Percentiles rank a stretch among this genome's conserved stretches.
Evolutionary conservation across 2,888 invertebrate species (phyloP).

Genomic region (Leptinotarsa juncta): DNA sequence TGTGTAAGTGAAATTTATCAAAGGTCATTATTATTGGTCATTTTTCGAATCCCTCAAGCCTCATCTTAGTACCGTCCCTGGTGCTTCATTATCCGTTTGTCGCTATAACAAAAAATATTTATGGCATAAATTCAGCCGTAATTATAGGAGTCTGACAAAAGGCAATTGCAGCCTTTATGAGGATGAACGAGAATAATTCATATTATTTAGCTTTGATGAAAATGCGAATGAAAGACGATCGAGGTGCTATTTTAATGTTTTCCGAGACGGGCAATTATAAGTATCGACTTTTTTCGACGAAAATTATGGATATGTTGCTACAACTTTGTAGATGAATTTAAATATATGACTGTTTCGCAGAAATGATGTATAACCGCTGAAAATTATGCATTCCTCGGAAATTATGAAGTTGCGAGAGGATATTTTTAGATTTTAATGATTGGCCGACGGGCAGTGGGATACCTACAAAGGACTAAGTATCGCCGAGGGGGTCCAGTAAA

Average conservation of each 20-base stretch:
- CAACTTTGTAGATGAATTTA: conserved; percentile 18
- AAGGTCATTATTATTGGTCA: too few relatives aligned
- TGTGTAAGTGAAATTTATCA: too few relatives aligned
- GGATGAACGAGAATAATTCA: conserved; percentile 31
- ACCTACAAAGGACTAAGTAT: neutral
- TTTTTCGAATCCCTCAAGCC: neutral
- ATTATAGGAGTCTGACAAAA: conserved; percentile 29
- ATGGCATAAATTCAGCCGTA: conserved; percentile 26
- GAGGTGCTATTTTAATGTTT: conserved; percentile 27
- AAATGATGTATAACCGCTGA: conserved; percentile 3
- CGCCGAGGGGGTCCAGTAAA: neutral
- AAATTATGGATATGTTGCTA: conserved; percentile 16
- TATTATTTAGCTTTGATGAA: conserved; percentile 33
- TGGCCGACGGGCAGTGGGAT: neutral
- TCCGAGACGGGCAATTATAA: conserved; percentile 11
- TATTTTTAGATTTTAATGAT: conserved; percentile 19
- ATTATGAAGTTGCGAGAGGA: conserved; percentile 12
- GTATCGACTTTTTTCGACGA: conserved; percentile 5
- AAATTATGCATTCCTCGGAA: conserved; percentile 15
- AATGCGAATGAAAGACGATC: conserved; percentile 24
- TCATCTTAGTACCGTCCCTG: neutral
- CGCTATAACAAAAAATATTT: conserved; percentile 28
- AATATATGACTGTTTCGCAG: conserved; percentile 13
- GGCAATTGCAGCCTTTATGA: conserved; percentile 27
- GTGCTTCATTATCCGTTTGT: conserved; percentile 21